phyloP scores from a whole-genome alignment of 2,113 vertebrate genomes.

The Papio anubis region DNA sequence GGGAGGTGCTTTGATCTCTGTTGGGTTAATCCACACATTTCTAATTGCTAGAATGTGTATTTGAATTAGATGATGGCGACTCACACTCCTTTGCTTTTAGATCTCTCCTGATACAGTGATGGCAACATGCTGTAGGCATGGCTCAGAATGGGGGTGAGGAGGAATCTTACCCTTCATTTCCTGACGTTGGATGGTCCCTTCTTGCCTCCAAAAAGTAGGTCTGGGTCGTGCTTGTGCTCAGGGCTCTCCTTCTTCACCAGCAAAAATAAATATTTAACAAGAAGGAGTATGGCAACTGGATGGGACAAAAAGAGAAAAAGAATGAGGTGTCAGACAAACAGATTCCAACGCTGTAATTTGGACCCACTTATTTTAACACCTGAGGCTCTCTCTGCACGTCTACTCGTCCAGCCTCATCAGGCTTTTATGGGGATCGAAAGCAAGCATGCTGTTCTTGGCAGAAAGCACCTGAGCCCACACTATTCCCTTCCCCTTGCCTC shows the following conservation, averaged over 20 bases:
- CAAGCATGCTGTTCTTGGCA: rapidly evolving
- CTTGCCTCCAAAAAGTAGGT: not conserved
- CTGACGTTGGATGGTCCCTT: not conserved
- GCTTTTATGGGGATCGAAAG: not conserved
- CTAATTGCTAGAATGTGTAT: not conserved
- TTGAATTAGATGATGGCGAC: rapidly evolving
- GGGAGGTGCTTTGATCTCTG: not conserved
- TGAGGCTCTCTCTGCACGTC: not conserved
- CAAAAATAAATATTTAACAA: not conserved
- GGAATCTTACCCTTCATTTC: not conserved
- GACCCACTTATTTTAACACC: not conserved
- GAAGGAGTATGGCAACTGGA: not conserved
- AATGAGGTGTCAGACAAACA: not conserved
- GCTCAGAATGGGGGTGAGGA: not conserved
- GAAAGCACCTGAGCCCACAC: not conserved
- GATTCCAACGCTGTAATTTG: rapidly evolving
- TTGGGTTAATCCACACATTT: rapidly evolving
- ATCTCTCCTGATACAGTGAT: rapidly evolving
- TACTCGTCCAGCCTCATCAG: rapidly evolving
- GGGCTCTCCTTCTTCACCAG: not conserved
- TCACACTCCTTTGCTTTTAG: not conserved
- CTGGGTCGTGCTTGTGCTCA: not conserved
- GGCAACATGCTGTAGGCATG: rapidly evolving
- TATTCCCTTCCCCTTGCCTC: not conserved
- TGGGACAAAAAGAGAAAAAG: not conserved